Percentiles rank a stretch among this genome's conserved stretches.
Conservation (phyloP, 1,140 invertebrate genomes). For the Leptestheria dahalacensis region DNA sequence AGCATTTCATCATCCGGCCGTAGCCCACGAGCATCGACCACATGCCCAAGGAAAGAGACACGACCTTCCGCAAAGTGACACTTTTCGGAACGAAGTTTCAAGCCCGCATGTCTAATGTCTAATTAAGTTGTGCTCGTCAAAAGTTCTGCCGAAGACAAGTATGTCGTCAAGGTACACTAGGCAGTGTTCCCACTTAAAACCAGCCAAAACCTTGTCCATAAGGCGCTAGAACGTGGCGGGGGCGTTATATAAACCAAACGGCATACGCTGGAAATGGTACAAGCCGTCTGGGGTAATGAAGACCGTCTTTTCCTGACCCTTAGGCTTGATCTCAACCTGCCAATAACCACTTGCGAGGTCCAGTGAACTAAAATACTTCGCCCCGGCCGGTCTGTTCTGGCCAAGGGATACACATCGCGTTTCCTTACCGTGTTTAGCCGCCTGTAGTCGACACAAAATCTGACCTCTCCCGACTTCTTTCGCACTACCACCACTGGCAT, state of each 20-base stretch:
- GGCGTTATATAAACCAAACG: no score
- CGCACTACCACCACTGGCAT: no score
- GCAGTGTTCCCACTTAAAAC: no score
- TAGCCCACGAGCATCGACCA: constrained; percentile 2
- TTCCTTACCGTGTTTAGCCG: constrained; percentile 29
- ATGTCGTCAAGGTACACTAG: no score
- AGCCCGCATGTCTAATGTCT: neutral
- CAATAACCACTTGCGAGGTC: constrained; percentile 29
- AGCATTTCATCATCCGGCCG: constrained; percentile 16
- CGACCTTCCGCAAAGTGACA: neutral
- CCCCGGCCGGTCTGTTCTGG: constrained; percentile 28
- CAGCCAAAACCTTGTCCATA: no score
- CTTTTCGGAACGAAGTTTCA: neutral
- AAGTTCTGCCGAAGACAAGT: constrained; percentile 17
- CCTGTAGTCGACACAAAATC: constrained; percentile 33
- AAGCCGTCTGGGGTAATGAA: constrained; percentile 28
- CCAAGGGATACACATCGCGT: constrained; percentile 32
- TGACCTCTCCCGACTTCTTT: constrained; percentile 2
- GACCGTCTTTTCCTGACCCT: constrained; percentile 25
- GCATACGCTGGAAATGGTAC: no score
- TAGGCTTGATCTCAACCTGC: no score
- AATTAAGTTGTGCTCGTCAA: constrained; percentile 17
- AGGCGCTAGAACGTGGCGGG: no score
- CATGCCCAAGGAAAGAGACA: constrained; percentile 13
- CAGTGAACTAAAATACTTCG: constrained; percentile 27